These are phyloP conservation scores for Leptarthrus brevirostris DNA, from an alignment of 2,888 invertebrate genomes.

Conservation along the genomic window DNA sequence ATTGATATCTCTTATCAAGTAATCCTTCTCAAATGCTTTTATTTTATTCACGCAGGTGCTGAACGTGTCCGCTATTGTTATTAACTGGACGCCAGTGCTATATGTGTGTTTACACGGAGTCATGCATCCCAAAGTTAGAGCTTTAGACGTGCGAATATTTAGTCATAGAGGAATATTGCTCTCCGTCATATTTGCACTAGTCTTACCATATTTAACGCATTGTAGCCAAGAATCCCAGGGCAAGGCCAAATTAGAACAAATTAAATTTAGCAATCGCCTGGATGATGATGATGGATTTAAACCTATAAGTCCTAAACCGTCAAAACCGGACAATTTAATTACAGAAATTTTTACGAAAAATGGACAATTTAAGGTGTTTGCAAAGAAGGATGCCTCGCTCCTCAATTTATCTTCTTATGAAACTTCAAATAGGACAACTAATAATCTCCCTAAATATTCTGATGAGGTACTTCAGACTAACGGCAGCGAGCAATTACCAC, in stretches of 20 bases:
- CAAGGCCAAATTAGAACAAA: constrained; percentile 12
- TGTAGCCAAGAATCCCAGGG: constrained; percentile 12
- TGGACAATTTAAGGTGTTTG: constrained; percentile 63
- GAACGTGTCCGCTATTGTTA: too few species aligned
- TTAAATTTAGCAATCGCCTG: neutral
- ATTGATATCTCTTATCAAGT: too few species aligned
- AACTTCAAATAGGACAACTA: neutral
- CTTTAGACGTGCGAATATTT: constrained; percentile 25
- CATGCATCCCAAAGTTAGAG: constrained; percentile 31
- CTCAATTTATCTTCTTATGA: neutral
- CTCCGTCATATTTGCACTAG: neutral
- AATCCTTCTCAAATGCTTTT: too few species aligned
- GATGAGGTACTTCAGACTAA: neutral
- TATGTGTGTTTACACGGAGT: neutral
- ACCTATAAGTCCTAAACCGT: constrained; percentile 60
- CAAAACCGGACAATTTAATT: constrained; percentile 60
- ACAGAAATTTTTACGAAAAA: constrained; percentile 62
- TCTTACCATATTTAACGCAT: neutral
- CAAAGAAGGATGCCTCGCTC: constrained; percentile 58
- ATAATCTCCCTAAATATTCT: neutral
- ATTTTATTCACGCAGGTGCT: too few species aligned
- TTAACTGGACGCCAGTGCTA: neutral
- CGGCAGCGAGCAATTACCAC: neutral
- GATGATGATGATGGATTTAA: constrained; percentile 59
- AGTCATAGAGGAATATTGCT: neutral